Evolutionary conservation across 2,113 vertebrate genomes (phyloP).

Genomic region (Apus apus): DNA sequence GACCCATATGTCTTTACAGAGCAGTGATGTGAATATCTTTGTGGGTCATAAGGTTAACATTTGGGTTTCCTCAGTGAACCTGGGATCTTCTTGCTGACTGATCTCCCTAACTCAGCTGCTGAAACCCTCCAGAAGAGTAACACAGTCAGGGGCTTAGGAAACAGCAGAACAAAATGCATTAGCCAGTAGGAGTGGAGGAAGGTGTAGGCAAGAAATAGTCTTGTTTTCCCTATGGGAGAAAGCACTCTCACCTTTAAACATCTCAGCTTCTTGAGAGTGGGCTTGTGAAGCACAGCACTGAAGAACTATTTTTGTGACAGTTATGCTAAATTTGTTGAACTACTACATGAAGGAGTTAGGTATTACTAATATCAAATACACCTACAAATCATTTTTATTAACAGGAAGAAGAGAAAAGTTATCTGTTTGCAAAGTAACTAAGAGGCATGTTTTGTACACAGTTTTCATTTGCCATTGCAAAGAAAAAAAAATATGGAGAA

Average conservation of each 20-base stretch:
- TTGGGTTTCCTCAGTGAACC: background rate
- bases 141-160: background rate
- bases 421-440: background rate
- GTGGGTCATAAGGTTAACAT: background rate
- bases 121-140: background rate
- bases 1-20: background rate
- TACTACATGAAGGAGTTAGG: background rate
- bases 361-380: background rate
- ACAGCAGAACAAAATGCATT: background rate
- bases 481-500: background rate
- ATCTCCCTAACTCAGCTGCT: background rate
- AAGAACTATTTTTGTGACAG: background rate
- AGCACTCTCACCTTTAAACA: background rate
- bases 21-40: background rate
- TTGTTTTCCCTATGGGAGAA: background rate
- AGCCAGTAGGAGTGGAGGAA: background rate
- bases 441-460: background rate
- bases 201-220: background rate
- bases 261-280: background rate
- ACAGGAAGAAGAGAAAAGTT: background rate
- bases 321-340: background rate
- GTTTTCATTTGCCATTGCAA: background rate
- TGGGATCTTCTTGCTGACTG: background rate
- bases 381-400: background rate
- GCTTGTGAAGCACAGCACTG: background rate